Percentiles rank a stretch among this genome's conserved stretches.
Conservation (phyloP, 2,888 invertebrate genomes). For the Drosophila tripunctata region DNA sequence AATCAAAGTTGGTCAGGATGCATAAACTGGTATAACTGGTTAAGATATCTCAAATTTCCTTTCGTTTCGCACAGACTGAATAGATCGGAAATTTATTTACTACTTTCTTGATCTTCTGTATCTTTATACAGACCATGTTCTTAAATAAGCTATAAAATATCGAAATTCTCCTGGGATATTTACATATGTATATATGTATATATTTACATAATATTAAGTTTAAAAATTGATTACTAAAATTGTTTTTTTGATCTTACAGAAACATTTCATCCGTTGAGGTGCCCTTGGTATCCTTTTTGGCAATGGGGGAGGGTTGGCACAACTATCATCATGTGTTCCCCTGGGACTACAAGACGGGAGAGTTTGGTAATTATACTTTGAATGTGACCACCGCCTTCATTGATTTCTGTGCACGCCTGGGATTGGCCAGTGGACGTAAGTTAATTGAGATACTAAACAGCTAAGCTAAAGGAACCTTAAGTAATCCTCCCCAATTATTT, state of each 20-base stretch:
- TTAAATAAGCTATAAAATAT: too few relatives aligned
- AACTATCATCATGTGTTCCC: constrained; percentile 92
- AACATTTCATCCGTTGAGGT: constrained; percentile 90
- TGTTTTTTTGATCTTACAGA: constrained; percentile 83
- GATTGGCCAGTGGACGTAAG: constrained; percentile 92
- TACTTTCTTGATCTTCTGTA: too few relatives aligned
- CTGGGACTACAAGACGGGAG: constrained; percentile 89
- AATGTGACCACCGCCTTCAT: constrained; percentile 93
- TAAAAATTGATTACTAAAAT: not conserved
- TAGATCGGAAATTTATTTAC: too few relatives aligned
- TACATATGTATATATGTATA: too few relatives aligned
- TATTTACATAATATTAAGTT: too few relatives aligned
- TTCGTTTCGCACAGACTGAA: too few relatives aligned
- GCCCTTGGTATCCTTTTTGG: constrained; percentile 89
- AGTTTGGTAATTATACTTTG: constrained; percentile 87
- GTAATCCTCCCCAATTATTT: too few relatives aligned
- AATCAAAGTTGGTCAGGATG: not conserved
- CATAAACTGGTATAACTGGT: too few relatives aligned
- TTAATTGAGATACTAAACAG: constrained; percentile 20
- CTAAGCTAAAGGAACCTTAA: too few relatives aligned
- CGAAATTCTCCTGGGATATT: too few relatives aligned
- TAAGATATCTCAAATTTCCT: too few relatives aligned
- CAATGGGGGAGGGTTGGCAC: constrained; percentile 93
- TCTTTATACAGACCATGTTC: too few relatives aligned
- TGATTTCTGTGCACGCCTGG: constrained; percentile 90